Base-by-base conservation (phyloP, 2,888 invertebrate genomes). In the Drosophila flavopinicola region DNA sequence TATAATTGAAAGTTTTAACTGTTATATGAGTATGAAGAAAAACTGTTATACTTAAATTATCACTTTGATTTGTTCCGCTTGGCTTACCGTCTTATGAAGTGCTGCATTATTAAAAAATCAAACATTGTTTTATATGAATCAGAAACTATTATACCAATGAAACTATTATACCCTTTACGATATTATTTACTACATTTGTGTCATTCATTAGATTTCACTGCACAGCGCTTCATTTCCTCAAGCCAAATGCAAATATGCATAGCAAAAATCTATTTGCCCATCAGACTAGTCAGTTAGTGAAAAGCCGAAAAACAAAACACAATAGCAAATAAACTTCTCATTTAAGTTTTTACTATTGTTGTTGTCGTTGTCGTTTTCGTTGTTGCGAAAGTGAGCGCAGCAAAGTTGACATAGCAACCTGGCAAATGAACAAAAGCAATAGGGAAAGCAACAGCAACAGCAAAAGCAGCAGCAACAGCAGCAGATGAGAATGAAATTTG, bases 191-290 rank as follows among this genome's bases (percentile, higher is more conserved):
- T 13, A 15, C 9, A 32, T 15, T 27, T 9, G 15, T 30, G 42
- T 23, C 20, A 25, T 70, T 65, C 59, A 70, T 59, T 69, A 52
- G 65, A 58, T 37, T 47, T 47, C 13, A 49, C 44, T 30, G 44
- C 54, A 51, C 30, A 59, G 38, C 37, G 38, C 37, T 73, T 61
- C 64, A 78, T 65, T 69, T 64, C 66, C 64, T 57, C 33, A n/a
- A 60, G 57, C 42, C 42, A 54, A 66, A 77, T 56, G 71, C 66
- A 69, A 73, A 65, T 51, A 53, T 71, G 49, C 47, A 13, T 13
- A 44, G 45, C 56, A 66, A 61, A 68, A 72, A 75, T 78, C 63
- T 78, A 59, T 82, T 78, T 78, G 63, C 42, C 44, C 59, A 51
- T 47, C 64, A 5, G 66, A 66, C 59, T 49, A 66, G 65, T 69